Percentiles rank a stretch among this genome's conserved stretches.
phyloP scores from a whole-genome alignment of 2,888 invertebrate species.

The Aromia moschata region DNA sequence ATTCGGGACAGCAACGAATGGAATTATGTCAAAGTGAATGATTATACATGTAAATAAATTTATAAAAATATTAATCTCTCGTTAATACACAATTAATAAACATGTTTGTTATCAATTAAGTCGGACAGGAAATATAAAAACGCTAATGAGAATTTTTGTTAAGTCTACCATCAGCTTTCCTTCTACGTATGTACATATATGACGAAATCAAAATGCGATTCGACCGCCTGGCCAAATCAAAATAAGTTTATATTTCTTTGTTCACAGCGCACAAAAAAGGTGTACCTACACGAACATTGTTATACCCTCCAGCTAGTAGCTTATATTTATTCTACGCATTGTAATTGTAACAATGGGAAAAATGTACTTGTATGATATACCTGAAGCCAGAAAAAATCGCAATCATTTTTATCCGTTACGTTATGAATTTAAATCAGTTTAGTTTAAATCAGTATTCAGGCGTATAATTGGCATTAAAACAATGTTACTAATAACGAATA shows the following conservation, averaged over 20 bases:
- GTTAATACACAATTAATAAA: slow-evolving; percentile 22
- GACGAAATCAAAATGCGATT: not conserved
- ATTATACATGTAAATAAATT: slow-evolving; percentile 18
- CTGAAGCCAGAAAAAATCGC: slow-evolving; percentile 9
- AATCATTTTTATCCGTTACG: slow-evolving; percentile 13
- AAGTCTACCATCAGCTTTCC: too few species aligned
- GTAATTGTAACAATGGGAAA: slow-evolving; percentile 11
- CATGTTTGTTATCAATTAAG: slow-evolving; percentile 17
- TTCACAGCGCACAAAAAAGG: not conserved
- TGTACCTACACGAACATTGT: too few species aligned
- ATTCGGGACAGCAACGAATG: not conserved
- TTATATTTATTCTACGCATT: slow-evolving; percentile 12
- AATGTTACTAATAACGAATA: slow-evolving; percentile 2
- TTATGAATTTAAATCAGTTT: slow-evolving; percentile 8
- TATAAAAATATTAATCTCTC: slow-evolving; percentile 21
- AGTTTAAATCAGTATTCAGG: not conserved
- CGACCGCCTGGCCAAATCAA: not conserved
- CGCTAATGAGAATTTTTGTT: slow-evolving; percentile 18
- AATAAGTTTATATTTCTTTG: not conserved
- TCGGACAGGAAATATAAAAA: slow-evolving; percentile 17
- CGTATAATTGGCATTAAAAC: slow-evolving; percentile 1
- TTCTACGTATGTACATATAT: too few species aligned
- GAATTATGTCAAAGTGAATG: slow-evolving; percentile 11
- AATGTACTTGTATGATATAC: slow-evolving; percentile 9
- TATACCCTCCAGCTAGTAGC: not conserved